Percentiles rank a stretch among this genome's conserved stretches.
Conservation (phyloP, 2,888 invertebrate species). For the Brachynemurus nebulosus region DNA sequence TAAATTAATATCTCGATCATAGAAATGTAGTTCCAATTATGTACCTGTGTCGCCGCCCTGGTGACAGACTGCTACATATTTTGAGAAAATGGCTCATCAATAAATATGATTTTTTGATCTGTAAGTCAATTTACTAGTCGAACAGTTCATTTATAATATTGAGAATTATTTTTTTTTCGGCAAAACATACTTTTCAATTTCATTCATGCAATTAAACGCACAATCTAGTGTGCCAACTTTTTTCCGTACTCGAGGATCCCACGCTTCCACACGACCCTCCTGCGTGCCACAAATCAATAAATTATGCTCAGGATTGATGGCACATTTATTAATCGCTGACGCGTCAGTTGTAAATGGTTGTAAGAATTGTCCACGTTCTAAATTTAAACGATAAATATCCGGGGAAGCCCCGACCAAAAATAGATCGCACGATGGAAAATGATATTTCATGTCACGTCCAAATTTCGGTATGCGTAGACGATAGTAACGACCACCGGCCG, state of each 20-base stretch:
- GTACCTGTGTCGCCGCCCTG: too few species aligned
- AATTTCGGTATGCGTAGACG: conserved; percentile 85
- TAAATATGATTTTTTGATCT: too few species aligned
- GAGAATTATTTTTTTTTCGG: too few species aligned
- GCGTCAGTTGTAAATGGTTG: conserved; percentile 68
- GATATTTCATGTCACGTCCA: conserved; percentile 88
- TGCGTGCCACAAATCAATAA: conserved; percentile 75
- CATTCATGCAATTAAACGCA: conserved; percentile 47
- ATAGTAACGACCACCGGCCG: conserved; percentile 83
- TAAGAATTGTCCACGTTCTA: conserved; percentile 90
- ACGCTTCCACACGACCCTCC: conserved; percentile 89
- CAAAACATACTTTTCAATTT: conserved; percentile 38
- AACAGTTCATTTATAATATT: too few species aligned
- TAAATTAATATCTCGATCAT: too few species aligned
- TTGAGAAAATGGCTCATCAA: too few species aligned
- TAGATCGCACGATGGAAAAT: conserved; percentile 79
- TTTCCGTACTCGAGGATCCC: conserved; percentile 78
- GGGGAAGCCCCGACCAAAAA: conserved; percentile 78
- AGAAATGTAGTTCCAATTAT: too few species aligned
- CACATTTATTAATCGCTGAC: conserved; percentile 65
- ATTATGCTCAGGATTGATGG: conserved; percentile 78
- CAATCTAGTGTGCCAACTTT: conserved; percentile 75
- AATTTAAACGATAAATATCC: conserved; percentile 87
- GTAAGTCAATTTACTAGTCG: too few species aligned
- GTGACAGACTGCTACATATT: too few species aligned